phyloP scores from a whole-genome alignment of 1,140 invertebrate genomes.

The Neuroterus valhalla region DNA sequence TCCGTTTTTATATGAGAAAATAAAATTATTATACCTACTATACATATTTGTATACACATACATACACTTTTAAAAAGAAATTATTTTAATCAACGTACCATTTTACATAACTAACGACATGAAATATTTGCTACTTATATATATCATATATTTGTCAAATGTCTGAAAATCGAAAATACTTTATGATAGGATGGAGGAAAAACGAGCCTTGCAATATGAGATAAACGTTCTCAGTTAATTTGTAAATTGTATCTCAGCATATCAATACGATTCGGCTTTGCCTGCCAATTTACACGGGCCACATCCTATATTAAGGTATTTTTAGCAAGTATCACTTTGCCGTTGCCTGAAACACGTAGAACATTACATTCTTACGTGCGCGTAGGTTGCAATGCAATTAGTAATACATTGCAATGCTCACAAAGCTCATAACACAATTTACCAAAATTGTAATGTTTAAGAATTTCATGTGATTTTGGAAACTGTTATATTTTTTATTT shows the following conservation, averaged over 20 bases:
- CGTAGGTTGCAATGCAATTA: constrained; percentile 73
- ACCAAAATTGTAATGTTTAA: constrained; percentile 71
- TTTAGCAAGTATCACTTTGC: constrained; percentile 63
- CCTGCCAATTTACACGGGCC: constrained; percentile 62
- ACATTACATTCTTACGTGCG: constrained; percentile 69
- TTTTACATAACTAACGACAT: constrained; percentile 65
- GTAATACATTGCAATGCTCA: constrained; percentile 73
- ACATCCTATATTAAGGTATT: constrained; percentile 66
- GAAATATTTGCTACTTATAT: constrained; percentile 67
- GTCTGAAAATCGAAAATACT: constrained; percentile 66
- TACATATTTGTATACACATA: constrained; percentile 66
- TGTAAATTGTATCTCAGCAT: constrained; percentile 58
- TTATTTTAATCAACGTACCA: constrained; percentile 71
- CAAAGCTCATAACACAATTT: constrained; percentile 73
- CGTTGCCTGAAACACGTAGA: constrained; percentile 65
- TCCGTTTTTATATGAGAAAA: constrained; percentile 68
- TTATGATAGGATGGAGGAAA: constrained; percentile 64
- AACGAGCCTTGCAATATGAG: constrained; percentile 47
- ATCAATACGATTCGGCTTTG: constrained; percentile 64
- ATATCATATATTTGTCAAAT: constrained; percentile 57
- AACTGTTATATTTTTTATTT: constrained; percentile 76
- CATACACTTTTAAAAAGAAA: constrained; percentile 68
- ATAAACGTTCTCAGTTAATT: constrained; percentile 45
- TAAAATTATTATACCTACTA: constrained; percentile 70
- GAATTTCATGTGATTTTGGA: constrained; percentile 75